Base-by-base conservation (phyloP, 35 echinoderm and acorn worm genomes). In the Hemicentrotus pulcherrimus region DNA sequence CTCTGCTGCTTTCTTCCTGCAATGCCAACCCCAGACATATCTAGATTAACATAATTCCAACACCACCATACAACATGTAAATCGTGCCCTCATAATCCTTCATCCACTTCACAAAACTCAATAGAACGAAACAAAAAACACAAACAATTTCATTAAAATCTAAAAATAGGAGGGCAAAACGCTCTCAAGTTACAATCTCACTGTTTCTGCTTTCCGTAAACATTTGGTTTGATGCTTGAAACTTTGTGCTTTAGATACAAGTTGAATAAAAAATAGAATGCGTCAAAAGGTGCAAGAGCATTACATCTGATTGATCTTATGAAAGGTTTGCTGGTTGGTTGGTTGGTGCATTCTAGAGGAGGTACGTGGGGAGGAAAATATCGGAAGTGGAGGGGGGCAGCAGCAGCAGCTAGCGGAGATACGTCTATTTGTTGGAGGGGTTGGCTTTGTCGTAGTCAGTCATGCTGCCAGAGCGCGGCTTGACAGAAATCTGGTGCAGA, bases 391-490 rank as follows among this genome's bases (percentile, higher is more conserved):
- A 31, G 88, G 45, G 47, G 5, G 33, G 41, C 46, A 35, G 46
- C 19, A 32, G 91, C 28, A 32, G 65, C 65, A 78, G 65, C 65
- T 78, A 28, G 65, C 65, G 65, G 65, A 78, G 65, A 78, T 78
- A n/a, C 46, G 30, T 92, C 91, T 93, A 93, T 32, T 46, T 58
- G 91, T 93, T 93, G 46, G 45, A 18, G 48, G 91, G 46, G 16
- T 93, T 93, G 91, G 91, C 46, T 58, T 93, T 47, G 91, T 93
- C 91, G 48, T 93, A 93, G 91, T 93, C 91, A 18, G 91, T 93
- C 91, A 93, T 93, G 48, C 91, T 93, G 16, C 91, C 91, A 47
- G 91, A 93, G 24, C 91, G 91, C 16, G 91, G 91, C 91, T 93
- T 93, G 13, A 93, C 91, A 31, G 91, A 93, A 0, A 93, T 11